Evolutionary conservation across 1,140 invertebrate genomes (phyloP), one percentile per base, ranked within the genome.

Genomic region (Zaprionus tsacasi): DNA sequence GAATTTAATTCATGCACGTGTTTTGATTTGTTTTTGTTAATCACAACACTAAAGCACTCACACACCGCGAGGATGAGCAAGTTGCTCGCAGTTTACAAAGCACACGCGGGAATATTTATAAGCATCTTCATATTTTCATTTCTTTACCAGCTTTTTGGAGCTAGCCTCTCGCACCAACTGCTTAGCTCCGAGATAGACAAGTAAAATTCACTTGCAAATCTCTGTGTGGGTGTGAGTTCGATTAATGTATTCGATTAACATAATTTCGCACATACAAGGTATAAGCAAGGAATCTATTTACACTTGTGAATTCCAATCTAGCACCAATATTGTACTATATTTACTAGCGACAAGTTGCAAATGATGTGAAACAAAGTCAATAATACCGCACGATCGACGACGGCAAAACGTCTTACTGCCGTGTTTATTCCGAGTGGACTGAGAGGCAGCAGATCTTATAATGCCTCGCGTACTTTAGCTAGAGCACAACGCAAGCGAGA

Each of bases 401-500:
- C 25, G 13, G 11, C 52, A 36, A 33, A 45, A 38, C 66, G 82
- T 86, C 79, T 79, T 82, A 50, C 65, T 82, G 61, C 59, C 64
- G 50, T 78, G 66, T 82, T 77, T 77, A 71, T 73, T 77, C 55
- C 75, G 68, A 70, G 60, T 64, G 67, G 67, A 88, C 82, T 88
- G 83, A 88, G 69, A 59, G 60, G 60, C 73, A 64, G 60, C 81
- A 76, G 67, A 68, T 82, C 75, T 79, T 76, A 67, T 78, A 87
- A 77, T 82, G 82, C 69, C 78, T 87, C 70, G 66, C 63, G 74
- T 78, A 61, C 59, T 72, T 79, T 74, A 80, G 78, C 78, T 82
- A 74, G 78, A 87, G 79, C 83, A 88, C 45, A 50, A 25, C 45
- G 15, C 45, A 54, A 63, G 60, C 71, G 43, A 45, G 43, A 63